Percentiles rank a stretch among this genome's conserved stretches.
phyloP scores from a whole-genome alignment of 2,888 invertebrate species.

The Nomada ferruginata region DNA sequence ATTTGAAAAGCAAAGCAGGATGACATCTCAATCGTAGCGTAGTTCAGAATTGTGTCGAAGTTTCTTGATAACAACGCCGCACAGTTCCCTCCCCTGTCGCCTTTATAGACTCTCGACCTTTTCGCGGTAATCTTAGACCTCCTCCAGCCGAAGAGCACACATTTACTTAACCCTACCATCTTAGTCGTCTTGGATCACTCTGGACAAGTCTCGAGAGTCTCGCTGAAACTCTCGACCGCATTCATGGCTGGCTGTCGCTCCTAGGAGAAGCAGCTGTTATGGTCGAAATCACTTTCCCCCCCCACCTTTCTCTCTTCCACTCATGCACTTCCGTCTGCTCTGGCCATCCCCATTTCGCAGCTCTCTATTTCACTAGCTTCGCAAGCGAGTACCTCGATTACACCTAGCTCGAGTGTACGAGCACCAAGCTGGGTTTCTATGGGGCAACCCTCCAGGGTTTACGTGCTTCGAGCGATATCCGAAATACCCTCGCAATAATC shows the following conservation, averaged over 20 bases:
- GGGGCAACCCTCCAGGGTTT: conserved; percentile 60
- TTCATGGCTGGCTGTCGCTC: conserved; percentile 64
- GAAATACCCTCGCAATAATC: conserved; percentile 67
- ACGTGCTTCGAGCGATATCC: conserved; percentile 62
- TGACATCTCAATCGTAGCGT: conserved; percentile 18
- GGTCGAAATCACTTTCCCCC: conserved; percentile 75
- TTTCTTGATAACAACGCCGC: conserved; percentile 39
- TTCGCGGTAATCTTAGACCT: conserved; percentile 64
- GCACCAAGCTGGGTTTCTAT: conserved; percentile 25
- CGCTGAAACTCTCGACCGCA: conserved; percentile 64
- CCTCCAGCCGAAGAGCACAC: conserved; percentile 60
- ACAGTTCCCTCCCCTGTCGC: not conserved
- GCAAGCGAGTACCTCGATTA: conserved; percentile 61
- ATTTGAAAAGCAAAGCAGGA: conserved; percentile 18
- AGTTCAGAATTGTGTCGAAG: conserved; percentile 58
- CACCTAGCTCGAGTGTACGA: conserved; percentile 49
- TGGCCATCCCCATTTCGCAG: conserved; percentile 47
- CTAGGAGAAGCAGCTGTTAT: conserved; percentile 74
- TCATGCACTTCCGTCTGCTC: conserved; percentile 41
- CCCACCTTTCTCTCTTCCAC: conserved; percentile 56
- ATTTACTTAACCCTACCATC: conserved; percentile 69
- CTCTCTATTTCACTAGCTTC: conserved; percentile 64
- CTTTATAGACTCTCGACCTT: conserved; percentile 63
- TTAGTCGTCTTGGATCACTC: conserved; percentile 67
- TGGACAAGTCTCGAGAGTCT: conserved; percentile 61